These are phyloP conservation scores for Maniola hyperantus DNA, from an alignment of 2,888 invertebrate species.

Conservation along the genomic window DNA sequence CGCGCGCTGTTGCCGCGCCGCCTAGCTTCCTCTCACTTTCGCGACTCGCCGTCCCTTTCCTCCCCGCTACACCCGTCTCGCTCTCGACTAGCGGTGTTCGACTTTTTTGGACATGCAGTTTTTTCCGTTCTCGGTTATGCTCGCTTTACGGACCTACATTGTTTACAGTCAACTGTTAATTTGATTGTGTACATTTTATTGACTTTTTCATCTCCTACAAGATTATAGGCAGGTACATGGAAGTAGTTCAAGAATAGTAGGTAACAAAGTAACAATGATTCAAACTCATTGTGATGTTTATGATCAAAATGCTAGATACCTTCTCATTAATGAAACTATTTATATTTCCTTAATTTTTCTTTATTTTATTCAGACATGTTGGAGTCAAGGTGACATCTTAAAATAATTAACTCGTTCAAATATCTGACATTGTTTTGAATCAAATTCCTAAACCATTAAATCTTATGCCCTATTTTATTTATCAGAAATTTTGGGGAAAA, in stretches of 20 bases:
- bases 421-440: too few species aligned
- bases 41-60: conserved; percentile 62
- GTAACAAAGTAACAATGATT: neutral
- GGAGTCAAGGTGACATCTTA: conserved; percentile 2
- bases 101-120: conserved; percentile 79
- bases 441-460: too few species aligned
- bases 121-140: conserved; percentile 73
- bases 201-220: neutral
- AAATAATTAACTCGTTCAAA: conserved; percentile 7
- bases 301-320: neutral
- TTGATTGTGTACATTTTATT: conserved; percentile 38
- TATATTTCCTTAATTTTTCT: neutral
- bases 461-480: too few species aligned
- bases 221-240: neutral
- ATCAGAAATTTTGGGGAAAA: too few species aligned
- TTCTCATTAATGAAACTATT: neutral
- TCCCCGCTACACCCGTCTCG: conserved; percentile 48
- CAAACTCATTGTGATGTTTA: neutral
- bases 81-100: conserved; percentile 76
- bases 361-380: neutral
- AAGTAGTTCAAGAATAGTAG: neutral
- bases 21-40: conserved; percentile 80
- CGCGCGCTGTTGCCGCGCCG: conserved; percentile 73
- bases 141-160: conserved; percentile 64
- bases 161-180: conserved; percentile 59